phyloP scores from a whole-genome alignment of 2,888 invertebrate genomes.

The Arrhopalites spinosus region DNA sequence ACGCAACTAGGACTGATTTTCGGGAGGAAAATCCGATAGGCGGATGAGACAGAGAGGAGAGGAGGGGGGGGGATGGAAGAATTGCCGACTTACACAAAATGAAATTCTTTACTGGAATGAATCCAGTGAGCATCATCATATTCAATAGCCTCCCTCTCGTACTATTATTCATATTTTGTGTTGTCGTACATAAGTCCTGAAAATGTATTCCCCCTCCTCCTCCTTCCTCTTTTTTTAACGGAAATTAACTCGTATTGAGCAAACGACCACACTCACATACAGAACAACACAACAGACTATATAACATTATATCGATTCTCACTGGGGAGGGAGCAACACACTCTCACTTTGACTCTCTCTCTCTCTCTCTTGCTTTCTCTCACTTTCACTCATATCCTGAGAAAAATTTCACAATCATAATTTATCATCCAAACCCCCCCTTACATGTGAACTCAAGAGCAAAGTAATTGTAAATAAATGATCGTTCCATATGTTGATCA shows the following conservation, averaged over 20 bases:
- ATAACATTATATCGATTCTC: no score
- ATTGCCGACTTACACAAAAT: neutral
- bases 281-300: neutral
- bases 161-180: no score
- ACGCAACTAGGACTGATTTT: neutral
- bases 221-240: neutral
- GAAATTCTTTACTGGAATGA: neutral
- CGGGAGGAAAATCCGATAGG: no score
- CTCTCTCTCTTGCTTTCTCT: neutral
- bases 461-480: no score
- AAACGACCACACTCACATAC: neutral
- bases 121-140: no score
- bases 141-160: neutral
- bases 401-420: no score
- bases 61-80: neutral
- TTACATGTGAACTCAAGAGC: neutral
- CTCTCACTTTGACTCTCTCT: neutral
- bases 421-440: neutral
- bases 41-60: neutral
- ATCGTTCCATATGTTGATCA: no score
- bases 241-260: slow-evolving; percentile 6
- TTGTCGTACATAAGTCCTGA: no score
- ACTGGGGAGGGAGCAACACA: neutral
- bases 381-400: neutral
- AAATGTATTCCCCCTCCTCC: neutral